Evolutionary conservation across 2,888 invertebrate species (phyloP), one percentile per base, ranked within the genome.

Genomic region (Diadegma fenestrale): DNA sequence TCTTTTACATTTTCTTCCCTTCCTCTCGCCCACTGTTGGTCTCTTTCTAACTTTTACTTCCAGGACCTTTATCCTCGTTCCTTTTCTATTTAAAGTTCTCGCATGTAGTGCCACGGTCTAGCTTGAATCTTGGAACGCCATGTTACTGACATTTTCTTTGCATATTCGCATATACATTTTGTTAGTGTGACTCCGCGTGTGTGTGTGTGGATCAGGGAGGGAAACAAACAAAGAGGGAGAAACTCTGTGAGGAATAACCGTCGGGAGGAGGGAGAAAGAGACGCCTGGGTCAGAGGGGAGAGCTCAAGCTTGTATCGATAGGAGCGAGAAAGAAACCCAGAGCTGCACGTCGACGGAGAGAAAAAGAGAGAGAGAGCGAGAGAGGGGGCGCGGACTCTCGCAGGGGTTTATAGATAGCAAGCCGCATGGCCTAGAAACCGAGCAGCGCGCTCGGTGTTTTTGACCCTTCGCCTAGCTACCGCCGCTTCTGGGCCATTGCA

Each of bases 401-500:
- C 91, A 92, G 92, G 92, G 92, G 93, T 93, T 93, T 94, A 93
- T 94, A 93, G 93, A 93, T 94, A 93, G 93, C 92, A 48, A 92
- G 90, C 92, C 88, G 92, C 90, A 92, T 93, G 94, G 93, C 94
- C 94, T 94, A 94, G 94, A 94, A 94, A 94, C 94, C 91, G 91
- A 91, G 92, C 90, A 72, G 80, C 85, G 82, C 69, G 91, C 93
- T 93, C 91, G 92, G 94, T 93, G 94, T 93, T 94, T 94, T 94
- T 94, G 94, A 94, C 94, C 94, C 94, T 93, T 94, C 91, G 94
- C 93, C 93, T 92, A 92, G 93, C 94, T 93, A 93, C 92, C 91
- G 92, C 93, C 93, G 92, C 93, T 93, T 93, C 93, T 93, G 92
- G 93, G 93, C 93, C 93, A 93, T 93, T 93, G 92, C 93, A 93